Base-by-base conservation (phyloP, 2,797 vertebrate species). In the Phoeniculus purpureus region DNA sequence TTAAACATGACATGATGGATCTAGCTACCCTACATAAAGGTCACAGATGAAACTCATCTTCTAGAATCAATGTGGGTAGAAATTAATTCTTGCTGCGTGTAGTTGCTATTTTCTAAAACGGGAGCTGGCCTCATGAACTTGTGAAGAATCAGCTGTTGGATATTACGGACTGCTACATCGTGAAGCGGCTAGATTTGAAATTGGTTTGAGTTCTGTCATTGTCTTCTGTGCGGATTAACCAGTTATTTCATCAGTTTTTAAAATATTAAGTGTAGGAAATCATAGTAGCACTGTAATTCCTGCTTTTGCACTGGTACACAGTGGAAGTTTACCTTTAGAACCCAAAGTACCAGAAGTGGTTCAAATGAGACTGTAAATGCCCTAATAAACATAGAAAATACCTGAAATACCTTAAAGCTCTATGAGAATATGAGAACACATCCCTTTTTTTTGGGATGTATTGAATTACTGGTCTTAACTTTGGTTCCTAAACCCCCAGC, bases 1-100 rank as follows among this genome's bases (percentile, higher is more conserved):
- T 94, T 92, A 88, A 95, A 93, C 75, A 55, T 88, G 43, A 59
- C 77, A 88, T 84, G 71, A 71, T 77, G 54, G 22, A 45, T 71
- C 67, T 74, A 3, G 31, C 26, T 90, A 23, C 12, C 14, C 20
- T 85, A 27, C n/a, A 37, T 86, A 91, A 89, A 88, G n/a, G 55
- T 88, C 31, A 58, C 56, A 65, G 65, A 47, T 77, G 26, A 74
- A 83, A 74, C 56, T 81, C 26, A 3, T 74, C n/a, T 80, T 84
- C 37, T 64, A 25, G 75, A 77, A 59, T 66, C 29, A 51, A 6
- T 34, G 47, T 59, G 37, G 67, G 60, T 27, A 87, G 40, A 85
- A 94, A 64, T 34, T 81, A 86, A 77, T 64, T 27, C 9, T 77
- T 87, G 23, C 66, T 83, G 81, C 70, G 17, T 64, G 66, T 79